Conservation (phyloP, 2,797 vertebrate genomes). For the Halcyon badia region DNA sequence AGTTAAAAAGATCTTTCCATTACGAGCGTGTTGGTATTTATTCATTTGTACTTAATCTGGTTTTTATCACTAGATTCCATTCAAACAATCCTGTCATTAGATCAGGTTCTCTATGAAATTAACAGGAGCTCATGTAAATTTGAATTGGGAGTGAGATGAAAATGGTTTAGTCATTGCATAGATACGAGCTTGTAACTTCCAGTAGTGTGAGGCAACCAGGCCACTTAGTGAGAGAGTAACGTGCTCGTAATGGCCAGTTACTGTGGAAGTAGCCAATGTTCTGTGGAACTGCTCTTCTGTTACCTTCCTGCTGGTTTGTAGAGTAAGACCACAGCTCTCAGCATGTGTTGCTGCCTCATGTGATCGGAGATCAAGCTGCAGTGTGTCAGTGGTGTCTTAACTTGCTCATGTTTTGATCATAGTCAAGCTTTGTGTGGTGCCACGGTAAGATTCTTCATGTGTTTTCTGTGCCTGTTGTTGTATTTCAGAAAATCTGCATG, state of each 20-base stretch:
- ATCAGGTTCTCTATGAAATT: neutral
- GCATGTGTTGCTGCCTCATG: neutral
- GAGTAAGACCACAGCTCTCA: neutral
- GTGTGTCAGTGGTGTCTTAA: rapidly evolving
- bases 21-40: neutral
- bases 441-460: rapidly evolving
- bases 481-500: neutral
- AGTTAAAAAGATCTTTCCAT: neutral
- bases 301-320: neutral
- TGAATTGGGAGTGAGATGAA: neutral
- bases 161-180: neutral
- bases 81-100: neutral
- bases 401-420: rapidly evolving
- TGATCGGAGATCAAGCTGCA: rapidly evolving
- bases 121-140: neutral
- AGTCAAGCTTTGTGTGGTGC: neutral
- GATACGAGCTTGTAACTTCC: neutral
- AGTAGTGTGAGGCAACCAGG: neutral
- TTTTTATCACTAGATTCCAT: neutral
- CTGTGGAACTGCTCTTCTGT: neutral
- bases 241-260: neutral
- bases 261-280: neutral
- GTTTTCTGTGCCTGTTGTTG: neutral
- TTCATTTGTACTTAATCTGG: neutral
- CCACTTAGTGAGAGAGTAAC: rapidly evolving